Evolutionary conservation across 2,113 vertebrate species (phyloP), one percentile per base, ranked within the genome.

Genomic region (Antennarius striatus): DNA sequence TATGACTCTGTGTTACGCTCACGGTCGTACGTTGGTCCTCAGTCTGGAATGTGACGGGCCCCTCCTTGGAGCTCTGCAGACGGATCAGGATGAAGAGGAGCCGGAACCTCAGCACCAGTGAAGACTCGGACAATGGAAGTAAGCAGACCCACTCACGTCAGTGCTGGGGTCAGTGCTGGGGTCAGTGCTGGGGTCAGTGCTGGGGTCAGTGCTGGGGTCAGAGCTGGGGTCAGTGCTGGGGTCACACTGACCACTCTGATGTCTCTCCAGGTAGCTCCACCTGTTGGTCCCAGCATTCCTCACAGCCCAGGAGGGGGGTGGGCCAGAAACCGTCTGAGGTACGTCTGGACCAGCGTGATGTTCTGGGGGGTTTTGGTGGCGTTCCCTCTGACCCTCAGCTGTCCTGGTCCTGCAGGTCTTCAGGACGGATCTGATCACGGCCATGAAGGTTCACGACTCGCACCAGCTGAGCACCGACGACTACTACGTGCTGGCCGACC

Each of bases 391-490:
- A 40, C 39, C 5, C 43, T 47, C 13, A 47, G 7, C 14, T 47
- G 45, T 47, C 14, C 4, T 11, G 12, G 12, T 47, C 14, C 83
- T 77, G 73, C 92, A 99, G 98, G 96, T 99, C 75, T 99, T 98
- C 91, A 91, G 98, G 87, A 99, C 97, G 8, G 98, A 99, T 92
- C 90, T 99, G 80, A 99, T 99, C 92, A 99, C 97, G 4, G 98
- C 97, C 73, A 99, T 99, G 98, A 99, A 99, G 89, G 83, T 99
- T 58, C 96, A 95, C 30, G 98, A 99, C 91, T 96, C 95, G n/a
- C 89, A 92, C 90, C 96, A 96, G 91, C 94, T 99, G 84, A 96
- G 93, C 89, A 90, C 96, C 0, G 98, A 98, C 52, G 96, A 98
- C 48, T 99, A 95, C 91, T 99, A 95, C 55, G 88, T 98, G 79